phyloP scores from a whole-genome alignment of 2,113 vertebrate species.

The Seriola rivoliana region DNA sequence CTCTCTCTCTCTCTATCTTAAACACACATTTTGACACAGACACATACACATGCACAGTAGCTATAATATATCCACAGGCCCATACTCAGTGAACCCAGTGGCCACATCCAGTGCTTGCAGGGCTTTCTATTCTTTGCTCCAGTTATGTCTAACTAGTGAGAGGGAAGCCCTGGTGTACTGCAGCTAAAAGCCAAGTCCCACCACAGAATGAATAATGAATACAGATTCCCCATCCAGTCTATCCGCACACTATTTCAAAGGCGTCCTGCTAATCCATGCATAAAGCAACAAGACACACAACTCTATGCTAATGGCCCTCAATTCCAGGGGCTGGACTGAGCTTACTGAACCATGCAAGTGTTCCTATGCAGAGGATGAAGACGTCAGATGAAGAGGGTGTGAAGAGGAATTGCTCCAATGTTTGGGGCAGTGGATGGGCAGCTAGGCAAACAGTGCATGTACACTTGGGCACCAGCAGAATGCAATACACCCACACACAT shows the following conservation, averaged over 20 bases:
- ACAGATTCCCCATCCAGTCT: conserved; percentile 65
- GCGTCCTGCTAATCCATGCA: conserved; percentile 61
- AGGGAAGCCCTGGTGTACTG: conserved; percentile 72
- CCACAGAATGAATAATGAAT: conserved; percentile 80
- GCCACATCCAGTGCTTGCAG: conserved; percentile 8
- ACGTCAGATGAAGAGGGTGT: conserved; percentile 55
- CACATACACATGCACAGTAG: not conserved
- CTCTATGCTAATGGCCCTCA: conserved; percentile 69
- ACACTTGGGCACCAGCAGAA: conserved; percentile 28
- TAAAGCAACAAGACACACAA: conserved; percentile 67
- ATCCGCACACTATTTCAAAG: conserved; percentile 74
- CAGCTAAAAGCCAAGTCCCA: conserved; percentile 74
- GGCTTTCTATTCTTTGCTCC: conserved; percentile 52
- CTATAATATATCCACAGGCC: not conserved
- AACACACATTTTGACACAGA: not conserved
- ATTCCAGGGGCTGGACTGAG: conserved; percentile 49
- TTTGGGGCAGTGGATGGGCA: not conserved
- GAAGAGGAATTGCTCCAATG: conserved; percentile 39
- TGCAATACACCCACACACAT: not conserved
- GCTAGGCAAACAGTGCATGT: not conserved
- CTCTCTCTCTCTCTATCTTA: not conserved
- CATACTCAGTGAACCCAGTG: conserved; percentile 22
- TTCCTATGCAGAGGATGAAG: conserved; percentile 42
- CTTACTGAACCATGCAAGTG: conserved; percentile 66
- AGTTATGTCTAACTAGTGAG: conserved; percentile 66